Evolutionary conservation across 2,888 invertebrate genomes (phyloP).

Genomic region (Hirtodrosophila alboralis): DNA sequence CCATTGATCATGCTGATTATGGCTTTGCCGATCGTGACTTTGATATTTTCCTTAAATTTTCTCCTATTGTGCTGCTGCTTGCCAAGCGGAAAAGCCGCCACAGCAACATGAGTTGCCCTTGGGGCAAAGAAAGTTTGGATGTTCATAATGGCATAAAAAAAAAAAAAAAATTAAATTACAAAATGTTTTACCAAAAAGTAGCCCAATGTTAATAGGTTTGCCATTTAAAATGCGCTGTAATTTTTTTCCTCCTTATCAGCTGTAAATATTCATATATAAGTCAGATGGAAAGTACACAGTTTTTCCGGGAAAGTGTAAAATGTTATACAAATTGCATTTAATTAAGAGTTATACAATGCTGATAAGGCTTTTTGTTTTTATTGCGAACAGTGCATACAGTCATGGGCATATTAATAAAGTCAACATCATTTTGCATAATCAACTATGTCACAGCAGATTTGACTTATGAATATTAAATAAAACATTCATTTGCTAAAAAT

Average conservation of each 20-base stretch:
- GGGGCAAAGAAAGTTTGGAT: constrained; percentile 65
- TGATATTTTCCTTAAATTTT: constrained; percentile 73
- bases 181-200: constrained; percentile 12
- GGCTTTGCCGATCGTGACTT: constrained; percentile 69
- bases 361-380: constrained; percentile 36
- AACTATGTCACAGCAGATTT: background rate
- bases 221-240: constrained; percentile 14
- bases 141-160: constrained; percentile 38
- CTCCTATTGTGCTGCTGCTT: constrained; percentile 45
- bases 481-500: too few species aligned
- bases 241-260: constrained; percentile 31
- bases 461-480: background rate
- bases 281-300: constrained; percentile 20
- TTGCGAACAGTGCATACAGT: constrained; percentile 15
- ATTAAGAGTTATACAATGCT: constrained; percentile 23
- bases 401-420: constrained; percentile 7
- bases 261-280: constrained; percentile 6
- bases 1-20: constrained; percentile 71
- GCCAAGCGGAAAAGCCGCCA: constrained; percentile 35
- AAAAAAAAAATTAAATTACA: constrained; percentile 1
- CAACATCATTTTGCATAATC: constrained; percentile 1
- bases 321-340: constrained; percentile 24
- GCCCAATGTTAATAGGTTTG: background rate
- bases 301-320: constrained; percentile 5
- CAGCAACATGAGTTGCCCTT: constrained; percentile 34